phyloP scores from a whole-genome alignment of 2,113 vertebrate genomes.

The Trochalopteron elliotii region DNA sequence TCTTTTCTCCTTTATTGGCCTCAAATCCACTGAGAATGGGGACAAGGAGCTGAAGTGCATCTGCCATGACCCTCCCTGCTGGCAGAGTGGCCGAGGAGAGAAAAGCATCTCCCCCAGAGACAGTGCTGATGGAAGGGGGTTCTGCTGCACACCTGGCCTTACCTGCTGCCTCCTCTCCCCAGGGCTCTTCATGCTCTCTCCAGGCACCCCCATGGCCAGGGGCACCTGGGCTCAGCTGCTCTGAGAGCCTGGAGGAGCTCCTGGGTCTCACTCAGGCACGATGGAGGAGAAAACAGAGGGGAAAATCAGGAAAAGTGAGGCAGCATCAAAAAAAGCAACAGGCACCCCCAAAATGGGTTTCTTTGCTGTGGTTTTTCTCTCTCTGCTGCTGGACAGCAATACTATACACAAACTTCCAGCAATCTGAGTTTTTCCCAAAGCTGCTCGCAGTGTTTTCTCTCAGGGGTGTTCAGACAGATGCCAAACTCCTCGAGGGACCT shows the following conservation, averaged over 20 bases:
- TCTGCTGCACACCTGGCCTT: accelerated
- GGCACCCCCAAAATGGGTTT: background rate
- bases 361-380: background rate
- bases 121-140: accelerated
- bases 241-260: background rate
- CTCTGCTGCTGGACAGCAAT: background rate
- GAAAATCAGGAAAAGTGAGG: background rate
- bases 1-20: background rate
- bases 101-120: background rate
- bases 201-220: background rate
- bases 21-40: background rate
- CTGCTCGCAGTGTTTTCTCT: background rate
- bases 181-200: background rate
- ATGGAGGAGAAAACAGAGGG: background rate
- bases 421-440: background rate
- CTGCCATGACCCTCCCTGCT: background rate
- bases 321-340: background rate
- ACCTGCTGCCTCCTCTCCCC: background rate
- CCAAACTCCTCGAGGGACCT: accelerated
- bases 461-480: accelerated
- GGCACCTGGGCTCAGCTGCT: accelerated
- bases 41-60: background rate
- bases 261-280: background rate
- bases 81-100: background rate
- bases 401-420: background rate